A percentile compares a stretch with the other conserved stretches of the same genome.
These are phyloP conservation scores for Ochropleura plecta DNA, from an alignment of 2,888 invertebrate species.

Conservation along the genomic window DNA sequence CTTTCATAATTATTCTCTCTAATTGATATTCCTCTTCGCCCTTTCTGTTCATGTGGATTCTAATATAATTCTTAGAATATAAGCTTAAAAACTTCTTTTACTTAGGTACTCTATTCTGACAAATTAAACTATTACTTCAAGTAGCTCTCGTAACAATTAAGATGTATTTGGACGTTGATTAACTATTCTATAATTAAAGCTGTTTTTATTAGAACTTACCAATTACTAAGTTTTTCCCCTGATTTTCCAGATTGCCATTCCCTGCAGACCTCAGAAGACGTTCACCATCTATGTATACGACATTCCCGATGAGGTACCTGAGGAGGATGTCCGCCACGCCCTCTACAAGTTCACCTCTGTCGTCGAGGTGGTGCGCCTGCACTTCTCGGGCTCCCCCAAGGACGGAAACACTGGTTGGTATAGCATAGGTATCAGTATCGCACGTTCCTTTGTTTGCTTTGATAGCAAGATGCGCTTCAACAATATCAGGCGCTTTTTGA, in stretches of 20 bases:
- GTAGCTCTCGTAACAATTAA: background rate
- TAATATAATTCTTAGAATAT: background rate
- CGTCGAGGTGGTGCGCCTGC: slow-evolving; percentile 94
- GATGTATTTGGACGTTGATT: background rate
- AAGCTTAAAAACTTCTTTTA: background rate
- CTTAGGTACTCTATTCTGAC: background rate
- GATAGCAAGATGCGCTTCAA: slow-evolving; percentile 25
- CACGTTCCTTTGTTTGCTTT: slow-evolving; percentile 44
- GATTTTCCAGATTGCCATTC: slow-evolving; percentile 92
- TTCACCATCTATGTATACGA: slow-evolving; percentile 96
- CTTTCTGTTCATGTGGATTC: slow-evolving; percentile 53
- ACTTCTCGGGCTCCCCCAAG: slow-evolving; percentile 86
- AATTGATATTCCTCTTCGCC: slow-evolving; percentile 72
- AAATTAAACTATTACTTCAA: background rate
- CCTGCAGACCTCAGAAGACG: slow-evolving; percentile 96
- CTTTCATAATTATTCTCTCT: slow-evolving; percentile 15
- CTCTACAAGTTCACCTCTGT: slow-evolving; percentile 95
- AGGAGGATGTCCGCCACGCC: slow-evolving; percentile 95
- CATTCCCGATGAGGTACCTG: slow-evolving; percentile 95
- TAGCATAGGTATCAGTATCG: slow-evolving; percentile 60
- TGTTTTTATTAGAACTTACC: background rate
- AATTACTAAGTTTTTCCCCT: background rate
- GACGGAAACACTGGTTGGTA: slow-evolving; percentile 83
- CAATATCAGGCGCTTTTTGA: slow-evolving; percentile 19
- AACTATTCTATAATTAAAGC: background rate